A percentile compares a stretch with the other conserved stretches of the same genome.
Conservation (phyloP, 2,797 vertebrate genomes). For the Chelonia mydas region DNA sequence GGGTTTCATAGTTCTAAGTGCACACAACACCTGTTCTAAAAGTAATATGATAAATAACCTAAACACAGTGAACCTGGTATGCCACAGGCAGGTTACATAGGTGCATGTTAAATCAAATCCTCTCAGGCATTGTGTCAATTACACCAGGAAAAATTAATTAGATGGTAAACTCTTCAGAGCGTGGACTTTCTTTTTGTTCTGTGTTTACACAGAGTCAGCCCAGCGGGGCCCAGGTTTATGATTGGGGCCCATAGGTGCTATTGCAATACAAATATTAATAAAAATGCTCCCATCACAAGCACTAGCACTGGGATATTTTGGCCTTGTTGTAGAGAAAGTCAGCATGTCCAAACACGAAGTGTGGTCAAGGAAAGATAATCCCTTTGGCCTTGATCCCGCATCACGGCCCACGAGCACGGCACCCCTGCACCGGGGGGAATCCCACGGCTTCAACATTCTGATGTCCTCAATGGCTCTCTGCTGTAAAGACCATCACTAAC, state of each 20-base stretch:
- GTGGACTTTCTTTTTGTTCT: slow-evolving; percentile 2
- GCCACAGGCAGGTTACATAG: not conserved
- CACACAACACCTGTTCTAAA: not conserved
- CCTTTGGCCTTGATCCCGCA: not conserved
- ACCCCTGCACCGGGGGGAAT: not conserved
- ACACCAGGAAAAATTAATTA: not conserved
- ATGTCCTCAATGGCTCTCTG: not conserved
- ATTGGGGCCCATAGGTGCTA: not conserved
- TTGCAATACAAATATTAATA: slow-evolving; percentile 5
- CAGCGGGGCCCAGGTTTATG: not conserved
- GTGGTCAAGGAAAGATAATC: too few species aligned
- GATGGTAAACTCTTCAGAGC: slow-evolving; percentile 23
- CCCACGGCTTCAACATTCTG: not conserved
- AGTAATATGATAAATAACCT: not conserved
- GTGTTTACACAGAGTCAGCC: not conserved
- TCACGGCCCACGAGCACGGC: not conserved
- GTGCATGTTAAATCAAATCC: not conserved
- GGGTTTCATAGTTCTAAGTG: not conserved
- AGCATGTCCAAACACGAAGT: not conserved
- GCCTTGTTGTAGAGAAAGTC: not conserved
- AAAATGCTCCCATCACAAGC: slow-evolving; percentile 47
- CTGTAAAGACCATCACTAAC: fast-evolving
- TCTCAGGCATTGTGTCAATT: not conserved
- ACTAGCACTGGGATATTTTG: slow-evolving; percentile 17
- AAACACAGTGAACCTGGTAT: not conserved